Evolutionary conservation across 2,113 vertebrate species (phyloP).

Genomic region (Hemicordylus capensis): DNA sequence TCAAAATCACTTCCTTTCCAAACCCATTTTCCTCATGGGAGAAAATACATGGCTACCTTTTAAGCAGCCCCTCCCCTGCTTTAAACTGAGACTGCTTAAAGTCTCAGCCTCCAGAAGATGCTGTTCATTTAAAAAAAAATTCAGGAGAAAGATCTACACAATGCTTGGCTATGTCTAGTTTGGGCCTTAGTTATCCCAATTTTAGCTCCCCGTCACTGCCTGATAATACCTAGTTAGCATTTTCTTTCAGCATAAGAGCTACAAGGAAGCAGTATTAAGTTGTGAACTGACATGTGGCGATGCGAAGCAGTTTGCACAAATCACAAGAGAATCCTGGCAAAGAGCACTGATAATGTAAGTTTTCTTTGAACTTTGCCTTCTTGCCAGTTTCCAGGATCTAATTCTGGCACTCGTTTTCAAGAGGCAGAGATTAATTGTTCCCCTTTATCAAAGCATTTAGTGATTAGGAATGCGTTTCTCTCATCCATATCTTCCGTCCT

Average conservation of each 20-base stretch:
- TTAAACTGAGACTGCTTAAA: no score
- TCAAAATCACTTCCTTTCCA: background rate
- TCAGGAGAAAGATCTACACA: no score
- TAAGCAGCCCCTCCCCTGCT: no score
- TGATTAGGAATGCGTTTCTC: conserved; percentile 74
- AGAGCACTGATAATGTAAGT: conserved; percentile 69
- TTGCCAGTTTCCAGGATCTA: conserved; percentile 67
- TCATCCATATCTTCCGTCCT: conserved; percentile 75
- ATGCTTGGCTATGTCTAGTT: background rate
- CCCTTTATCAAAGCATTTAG: conserved; percentile 76
- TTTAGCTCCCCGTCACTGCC: conserved; percentile 54
- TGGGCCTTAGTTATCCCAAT: conserved; percentile 7
- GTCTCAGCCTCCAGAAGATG: no score
- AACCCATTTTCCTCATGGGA: background rate
- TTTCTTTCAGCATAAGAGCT: conserved; percentile 48
- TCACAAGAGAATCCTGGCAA: conserved; percentile 39
- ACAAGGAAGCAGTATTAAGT: conserved; percentile 56
- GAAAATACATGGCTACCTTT: background rate
- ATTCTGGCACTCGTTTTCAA: conserved; percentile 65
- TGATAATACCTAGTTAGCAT: conserved; percentile 62
- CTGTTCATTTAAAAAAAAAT: no score
- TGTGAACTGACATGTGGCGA: conserved; percentile 29
- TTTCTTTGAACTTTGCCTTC: conserved; percentile 74
- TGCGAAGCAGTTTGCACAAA: conserved; percentile 50
- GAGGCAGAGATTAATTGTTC: conserved; percentile 79